A percentile compares a stretch with the other conserved stretches of the same genome.
Conservation (phyloP, 1,140 invertebrate genomes). For the Globodera rostochiensis region DNA sequence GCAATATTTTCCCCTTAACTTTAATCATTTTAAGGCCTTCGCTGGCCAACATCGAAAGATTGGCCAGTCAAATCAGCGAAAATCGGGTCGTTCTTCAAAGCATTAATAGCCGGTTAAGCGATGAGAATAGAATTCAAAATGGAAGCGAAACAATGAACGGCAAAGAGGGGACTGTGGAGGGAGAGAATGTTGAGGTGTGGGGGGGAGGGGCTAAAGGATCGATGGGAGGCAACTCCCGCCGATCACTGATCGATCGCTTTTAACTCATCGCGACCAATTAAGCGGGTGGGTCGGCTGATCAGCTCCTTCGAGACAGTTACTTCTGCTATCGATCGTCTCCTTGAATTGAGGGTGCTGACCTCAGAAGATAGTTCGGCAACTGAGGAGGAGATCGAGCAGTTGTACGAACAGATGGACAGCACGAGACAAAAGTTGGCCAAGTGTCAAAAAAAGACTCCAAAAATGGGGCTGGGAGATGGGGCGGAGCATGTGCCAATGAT, state of each 20-base stretch:
- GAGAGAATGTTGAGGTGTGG: constrained; percentile 13
- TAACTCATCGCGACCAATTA: not conserved
- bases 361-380: constrained; percentile 23
- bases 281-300: constrained; percentile 39
- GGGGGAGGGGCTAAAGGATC: not conserved
- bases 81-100: constrained; percentile 20
- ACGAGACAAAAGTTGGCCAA: constrained; percentile 24
- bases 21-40: constrained; percentile 43
- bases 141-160: not conserved
- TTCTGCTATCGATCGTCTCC: constrained; percentile 11
- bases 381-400: constrained; percentile 33
- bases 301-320: constrained; percentile 37
- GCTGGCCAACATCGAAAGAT: constrained; percentile 45
- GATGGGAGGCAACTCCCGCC: no score
- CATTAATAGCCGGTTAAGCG: constrained; percentile 10
- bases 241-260: not conserved
- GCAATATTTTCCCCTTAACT: not conserved
- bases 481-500: not conserved
- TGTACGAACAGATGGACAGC: constrained; percentile 33
- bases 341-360: constrained; percentile 3
- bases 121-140: not conserved
- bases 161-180: constrained; percentile 4
- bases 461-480: not conserved
- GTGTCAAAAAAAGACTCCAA: not conserved
- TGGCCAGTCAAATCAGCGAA: constrained; percentile 33